These are phyloP conservation scores for Tyrophagus putrescentiae DNA, from an alignment of 1,140 invertebrate species.

Conservation along the genomic window DNA sequence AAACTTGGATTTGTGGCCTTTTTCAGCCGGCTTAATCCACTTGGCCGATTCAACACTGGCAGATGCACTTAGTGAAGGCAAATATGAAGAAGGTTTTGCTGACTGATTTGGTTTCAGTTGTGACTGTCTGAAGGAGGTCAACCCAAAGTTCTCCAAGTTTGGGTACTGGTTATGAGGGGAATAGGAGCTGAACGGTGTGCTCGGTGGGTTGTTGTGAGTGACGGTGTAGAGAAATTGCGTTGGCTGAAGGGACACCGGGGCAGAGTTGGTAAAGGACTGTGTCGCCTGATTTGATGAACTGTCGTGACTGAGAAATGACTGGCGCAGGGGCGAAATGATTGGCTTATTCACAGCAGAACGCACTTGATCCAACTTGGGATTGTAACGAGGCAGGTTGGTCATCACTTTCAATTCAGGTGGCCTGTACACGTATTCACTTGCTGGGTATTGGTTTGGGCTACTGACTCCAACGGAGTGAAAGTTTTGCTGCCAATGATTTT, in stretches of 20 bases:
- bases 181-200: background rate
- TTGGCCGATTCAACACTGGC: background rate
- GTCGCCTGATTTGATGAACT: too few species aligned
- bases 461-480: background rate
- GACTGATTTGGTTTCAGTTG: background rate
- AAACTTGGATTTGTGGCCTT: background rate
- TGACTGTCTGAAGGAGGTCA: background rate
- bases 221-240: constrained; percentile 10
- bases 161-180: background rate
- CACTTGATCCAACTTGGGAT: background rate
- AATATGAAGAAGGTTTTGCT: too few species aligned
- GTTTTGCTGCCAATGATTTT: background rate
- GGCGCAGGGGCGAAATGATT: background rate
- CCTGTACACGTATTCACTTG: constrained; percentile 2
- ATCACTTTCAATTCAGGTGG: constrained; percentile 13
- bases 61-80: too few species aligned
- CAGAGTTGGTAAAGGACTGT: too few species aligned
- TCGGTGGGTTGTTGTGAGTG: background rate
- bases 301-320: background rate
- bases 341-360: background rate
- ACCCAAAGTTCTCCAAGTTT: constrained; percentile 2
- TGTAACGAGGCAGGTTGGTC: background rate
- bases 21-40: background rate
- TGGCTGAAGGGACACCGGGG: background rate
- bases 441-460: background rate